A percentile compares a stretch with the other conserved stretches of the same genome.
phyloP scores from a whole-genome alignment of 1,140 invertebrate genomes.

The Notospermus geniculatus region DNA sequence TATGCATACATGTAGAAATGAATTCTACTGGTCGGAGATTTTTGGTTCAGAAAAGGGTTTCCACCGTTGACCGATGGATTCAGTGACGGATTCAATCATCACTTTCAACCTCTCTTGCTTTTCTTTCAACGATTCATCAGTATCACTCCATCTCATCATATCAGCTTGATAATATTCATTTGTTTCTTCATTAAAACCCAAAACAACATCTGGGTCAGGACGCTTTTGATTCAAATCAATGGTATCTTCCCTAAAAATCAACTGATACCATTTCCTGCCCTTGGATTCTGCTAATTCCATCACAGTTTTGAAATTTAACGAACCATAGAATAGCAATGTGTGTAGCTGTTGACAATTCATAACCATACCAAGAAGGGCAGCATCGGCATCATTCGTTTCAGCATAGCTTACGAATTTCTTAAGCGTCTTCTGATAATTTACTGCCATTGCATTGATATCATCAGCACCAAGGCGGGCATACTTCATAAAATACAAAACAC shows the following conservation, averaged over 20 bases:
- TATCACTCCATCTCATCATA: too few species aligned
- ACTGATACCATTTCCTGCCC: constrained; percentile 2
- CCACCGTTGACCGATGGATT: too few species aligned
- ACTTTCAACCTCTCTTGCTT: too few species aligned
- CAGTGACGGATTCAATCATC: too few species aligned
- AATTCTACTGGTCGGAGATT: too few species aligned
- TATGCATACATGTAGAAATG: too few species aligned
- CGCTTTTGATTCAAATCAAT: background rate
- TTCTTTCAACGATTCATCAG: too few species aligned
- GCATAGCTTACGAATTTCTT: constrained; percentile 27
- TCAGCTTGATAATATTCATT: too few species aligned
- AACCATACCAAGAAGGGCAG: background rate
- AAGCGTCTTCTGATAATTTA: constrained; percentile 25
- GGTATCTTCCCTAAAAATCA: background rate
- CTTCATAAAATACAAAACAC: constrained; percentile 22
- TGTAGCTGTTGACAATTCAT: constrained; percentile 4
- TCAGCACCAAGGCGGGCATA: constrained; percentile 24
- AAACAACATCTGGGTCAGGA: too few species aligned
- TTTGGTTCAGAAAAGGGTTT: too few species aligned
- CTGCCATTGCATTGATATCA: constrained; percentile 22
- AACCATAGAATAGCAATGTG: constrained; percentile 10
- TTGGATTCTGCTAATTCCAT: constrained; percentile 6
- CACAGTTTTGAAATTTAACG: constrained; percentile 11
- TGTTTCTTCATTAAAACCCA: too few species aligned
- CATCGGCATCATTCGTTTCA: constrained; percentile 6